Conservation (phyloP, 1,140 invertebrate genomes). For the Maniola jurtina region DNA sequence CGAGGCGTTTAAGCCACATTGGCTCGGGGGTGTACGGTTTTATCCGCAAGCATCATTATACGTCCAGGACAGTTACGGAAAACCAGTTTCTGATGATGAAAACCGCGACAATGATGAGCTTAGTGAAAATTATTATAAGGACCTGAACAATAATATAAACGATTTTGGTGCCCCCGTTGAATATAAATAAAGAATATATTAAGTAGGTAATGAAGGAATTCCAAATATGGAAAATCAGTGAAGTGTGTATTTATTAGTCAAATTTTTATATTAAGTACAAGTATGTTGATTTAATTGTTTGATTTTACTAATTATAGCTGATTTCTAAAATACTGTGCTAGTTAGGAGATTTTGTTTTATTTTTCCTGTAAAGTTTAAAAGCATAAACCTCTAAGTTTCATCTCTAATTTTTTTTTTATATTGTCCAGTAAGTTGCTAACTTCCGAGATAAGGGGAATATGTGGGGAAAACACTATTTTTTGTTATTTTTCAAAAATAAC, state of each 20-base stretch:
- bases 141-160: slow-evolving; percentile 58
- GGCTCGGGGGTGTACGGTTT: slow-evolving; percentile 43
- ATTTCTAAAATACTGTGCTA: too few relatives aligned
- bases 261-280: not conserved
- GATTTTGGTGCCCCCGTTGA: slow-evolving; percentile 52
- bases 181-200: slow-evolving; percentile 35
- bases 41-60: slow-evolving; percentile 49
- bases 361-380: too few relatives aligned
- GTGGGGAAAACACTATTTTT: too few relatives aligned
- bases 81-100: slow-evolving; percentile 36
- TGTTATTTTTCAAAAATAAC: too few relatives aligned
- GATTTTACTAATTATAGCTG: not conserved
- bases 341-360: too few relatives aligned
- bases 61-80: slow-evolving; percentile 30
- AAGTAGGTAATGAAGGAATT: not conserved
- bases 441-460: too few relatives aligned
- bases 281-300: not conserved
- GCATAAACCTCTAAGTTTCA: too few relatives aligned
- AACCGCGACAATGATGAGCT: slow-evolving; percentile 45
- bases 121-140: slow-evolving; percentile 40
- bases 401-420: too few relatives aligned
- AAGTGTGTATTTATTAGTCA: not conserved
- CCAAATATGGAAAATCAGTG: not conserved
- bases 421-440: too few relatives aligned
- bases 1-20: slow-evolving; percentile 42